These are phyloP conservation scores for Phymatocera aterrima DNA, from an alignment of 2,888 invertebrate species.

Conservation along the genomic window DNA sequence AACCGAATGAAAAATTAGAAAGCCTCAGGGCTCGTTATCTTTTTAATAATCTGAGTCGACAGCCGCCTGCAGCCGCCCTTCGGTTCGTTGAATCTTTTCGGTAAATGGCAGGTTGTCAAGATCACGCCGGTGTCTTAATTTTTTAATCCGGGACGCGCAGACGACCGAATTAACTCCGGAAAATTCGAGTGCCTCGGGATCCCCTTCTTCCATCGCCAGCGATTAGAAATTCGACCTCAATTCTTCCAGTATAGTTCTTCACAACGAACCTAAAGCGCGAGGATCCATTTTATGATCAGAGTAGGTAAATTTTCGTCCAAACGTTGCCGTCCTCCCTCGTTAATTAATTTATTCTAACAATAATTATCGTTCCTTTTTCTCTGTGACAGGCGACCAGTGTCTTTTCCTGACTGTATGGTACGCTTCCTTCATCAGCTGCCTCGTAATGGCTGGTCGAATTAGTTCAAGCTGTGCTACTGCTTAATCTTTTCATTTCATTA, in stretches of 20 bases:
- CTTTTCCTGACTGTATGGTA: background rate
- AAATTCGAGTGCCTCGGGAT: background rate
- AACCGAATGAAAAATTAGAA: slow-evolving; percentile 62
- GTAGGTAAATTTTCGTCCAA: background rate
- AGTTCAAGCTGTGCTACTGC: slow-evolving; percentile 24
- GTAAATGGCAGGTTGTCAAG: slow-evolving; percentile 68
- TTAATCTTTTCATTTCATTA: slow-evolving; percentile 54
- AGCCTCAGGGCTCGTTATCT: slow-evolving; percentile 68
- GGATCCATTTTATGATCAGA: background rate
- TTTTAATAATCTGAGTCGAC: slow-evolving; percentile 71
- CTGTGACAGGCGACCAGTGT: slow-evolving; percentile 36
- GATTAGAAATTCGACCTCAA: slow-evolving; percentile 1
- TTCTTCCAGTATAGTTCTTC: background rate
- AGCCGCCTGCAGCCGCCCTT: slow-evolving; percentile 54
- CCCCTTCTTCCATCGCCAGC: background rate
- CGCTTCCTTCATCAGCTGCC: background rate
- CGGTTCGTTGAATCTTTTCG: slow-evolving; percentile 51
- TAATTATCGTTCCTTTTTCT: background rate
- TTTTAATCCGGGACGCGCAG: slow-evolving; percentile 44
- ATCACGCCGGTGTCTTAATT: slow-evolving; percentile 70
- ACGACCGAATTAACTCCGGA: slow-evolving; percentile 12
- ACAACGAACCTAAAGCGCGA: background rate
- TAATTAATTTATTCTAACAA: slow-evolving; percentile 9
- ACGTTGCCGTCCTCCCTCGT: background rate
- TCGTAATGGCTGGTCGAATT: background rate